Conservation (phyloP, 2,888 invertebrate genomes). For the Tipula unca region DNA sequence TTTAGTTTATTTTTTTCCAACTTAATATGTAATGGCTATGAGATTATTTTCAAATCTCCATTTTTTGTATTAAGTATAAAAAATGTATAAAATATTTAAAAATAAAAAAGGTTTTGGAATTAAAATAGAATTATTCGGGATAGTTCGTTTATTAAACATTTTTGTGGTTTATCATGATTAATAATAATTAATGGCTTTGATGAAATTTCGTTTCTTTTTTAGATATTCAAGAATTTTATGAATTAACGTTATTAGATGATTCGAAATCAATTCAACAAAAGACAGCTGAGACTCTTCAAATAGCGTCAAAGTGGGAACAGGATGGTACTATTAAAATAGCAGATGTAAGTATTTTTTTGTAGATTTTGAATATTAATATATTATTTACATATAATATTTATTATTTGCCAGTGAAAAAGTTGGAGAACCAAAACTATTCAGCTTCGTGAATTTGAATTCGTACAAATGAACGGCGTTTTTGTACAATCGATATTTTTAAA, state of each 20-base stretch:
- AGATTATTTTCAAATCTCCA: too few relatives aligned
- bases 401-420: too few relatives aligned
- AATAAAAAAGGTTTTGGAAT: too few relatives aligned
- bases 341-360: constrained; percentile 35
- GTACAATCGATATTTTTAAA: too few relatives aligned
- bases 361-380: too few relatives aligned
- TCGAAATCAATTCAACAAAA: constrained; percentile 92
- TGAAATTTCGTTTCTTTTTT: constrained; percentile 38
- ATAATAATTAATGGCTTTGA: background rate
- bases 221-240: constrained; percentile 99
- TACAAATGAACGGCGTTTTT: too few relatives aligned
- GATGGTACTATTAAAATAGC: constrained; percentile 41
- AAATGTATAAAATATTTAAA: too few relatives aligned
- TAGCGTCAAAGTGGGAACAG: constrained; percentile 88
- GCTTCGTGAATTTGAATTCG: background rate
- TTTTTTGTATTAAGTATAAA: too few relatives aligned
- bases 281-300: constrained; percentile 88
- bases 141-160: background rate
- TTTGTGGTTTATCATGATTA: background rate
- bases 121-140: background rate
- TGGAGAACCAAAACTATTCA: too few relatives aligned
- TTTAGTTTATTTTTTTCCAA: too few relatives aligned
- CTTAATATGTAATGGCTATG: too few relatives aligned
- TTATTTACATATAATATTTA: too few relatives aligned
- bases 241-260: constrained; percentile 91